Evolutionary conservation across 2,888 invertebrate genomes (phyloP), one percentile per base, ranked within the genome.

Genomic region (Lumbricus terrestris): DNA sequence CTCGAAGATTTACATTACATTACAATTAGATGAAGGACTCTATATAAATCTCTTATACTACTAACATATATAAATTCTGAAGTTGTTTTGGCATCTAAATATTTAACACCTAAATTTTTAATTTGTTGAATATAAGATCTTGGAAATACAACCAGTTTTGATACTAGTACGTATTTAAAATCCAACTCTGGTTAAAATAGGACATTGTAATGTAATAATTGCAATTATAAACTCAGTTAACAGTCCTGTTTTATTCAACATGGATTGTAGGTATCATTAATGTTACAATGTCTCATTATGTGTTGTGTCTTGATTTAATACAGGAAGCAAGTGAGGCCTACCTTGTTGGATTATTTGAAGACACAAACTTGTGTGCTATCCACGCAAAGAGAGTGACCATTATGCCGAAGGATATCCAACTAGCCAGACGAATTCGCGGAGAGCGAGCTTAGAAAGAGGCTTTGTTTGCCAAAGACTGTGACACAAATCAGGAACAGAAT

Each of bases 331-430:
- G 91, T 88, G 91, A 91, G 42, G 91, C 91, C n/a, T 91, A 91
- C 90, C 88, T 91, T 89, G 91, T 91, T 82, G 91, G 91, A 92
- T 96, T 99, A 91, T 98, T 99, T 95, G 98, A 98, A 96, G 98
- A 98, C 96, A 98, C 98, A 93, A 98, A 98, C 96, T 96, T 98
- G 96, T 98, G 98, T 96, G 98, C 98, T 93, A 98, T 98, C 95
- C 98, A 98, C 95, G 98, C 98, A 93, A 98, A 98, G 96, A 97
- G 98, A 94, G 98, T 98, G 91, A 98, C 98, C 93, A 98, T 98
- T 95, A 98, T 98, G 98, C 98, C 98, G 93, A 98, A 98, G 96
- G 98, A 98, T 95, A 98, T 98, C 94, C 98, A 98, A 95, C 96
- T 98, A 95, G 98, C 98, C 92, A 97, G 98, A 95, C 97, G 98